Conservation (phyloP, 1,140 invertebrate genomes). For the Drosophila kohkoa region DNA sequence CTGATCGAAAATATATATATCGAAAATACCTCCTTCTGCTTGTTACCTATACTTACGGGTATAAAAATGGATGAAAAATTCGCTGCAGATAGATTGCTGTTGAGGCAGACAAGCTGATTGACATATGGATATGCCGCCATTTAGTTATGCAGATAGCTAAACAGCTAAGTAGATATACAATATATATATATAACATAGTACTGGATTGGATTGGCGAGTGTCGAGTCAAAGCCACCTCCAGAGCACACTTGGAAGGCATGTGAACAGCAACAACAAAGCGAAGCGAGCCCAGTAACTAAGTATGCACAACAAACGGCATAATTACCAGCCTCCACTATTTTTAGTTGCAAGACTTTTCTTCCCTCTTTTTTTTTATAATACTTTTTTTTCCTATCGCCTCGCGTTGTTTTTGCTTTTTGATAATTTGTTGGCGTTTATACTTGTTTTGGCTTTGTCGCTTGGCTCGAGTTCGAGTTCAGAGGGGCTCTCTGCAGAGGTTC, state of each 20-base stretch:
- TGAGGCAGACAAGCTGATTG: no score
- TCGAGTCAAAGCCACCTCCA: no score
- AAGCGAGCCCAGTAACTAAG: constrained; percentile 5
- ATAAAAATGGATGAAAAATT: no score
- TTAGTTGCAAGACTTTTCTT: constrained; percentile 20
- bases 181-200: no score
- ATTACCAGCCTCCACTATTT: constrained; percentile 50
- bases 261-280: constrained; percentile 14
- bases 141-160: no score
- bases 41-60: no score
- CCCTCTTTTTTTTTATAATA: constrained; percentile 17
- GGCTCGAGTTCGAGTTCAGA: background rate
- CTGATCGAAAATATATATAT: no score
- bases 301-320: constrained; percentile 42
- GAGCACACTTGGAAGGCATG: constrained; percentile 22
- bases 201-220: background rate
- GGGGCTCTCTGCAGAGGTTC: constrained; percentile 3
- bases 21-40: no score
- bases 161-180: no score
- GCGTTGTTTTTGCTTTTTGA: constrained; percentile 46
- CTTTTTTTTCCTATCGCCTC: constrained; percentile 17
- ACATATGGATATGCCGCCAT: no score
- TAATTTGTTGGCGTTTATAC: constrained; percentile 62
- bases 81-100: no score
- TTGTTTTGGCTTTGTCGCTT: constrained; percentile 27